Evolutionary conservation across 2,888 invertebrate genomes (phyloP).

Genomic region (Athetis lepigone): DNA sequence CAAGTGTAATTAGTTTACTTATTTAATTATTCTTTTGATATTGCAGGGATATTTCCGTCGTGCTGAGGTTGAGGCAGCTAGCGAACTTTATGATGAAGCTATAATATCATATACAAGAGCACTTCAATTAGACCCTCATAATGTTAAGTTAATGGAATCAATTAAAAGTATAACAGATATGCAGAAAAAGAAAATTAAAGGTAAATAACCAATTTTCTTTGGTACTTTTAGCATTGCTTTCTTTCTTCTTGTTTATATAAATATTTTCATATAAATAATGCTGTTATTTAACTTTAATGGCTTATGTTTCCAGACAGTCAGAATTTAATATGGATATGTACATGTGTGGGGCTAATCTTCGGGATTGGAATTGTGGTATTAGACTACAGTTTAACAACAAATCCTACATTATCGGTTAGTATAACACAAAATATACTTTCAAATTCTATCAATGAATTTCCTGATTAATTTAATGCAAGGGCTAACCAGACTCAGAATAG

Average conservation of each 20-base stretch:
- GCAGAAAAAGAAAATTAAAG: conserved; percentile 91
- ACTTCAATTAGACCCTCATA: conserved; percentile 92
- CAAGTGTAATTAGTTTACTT: not conserved
- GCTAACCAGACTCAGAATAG: too few species aligned
- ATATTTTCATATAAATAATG: too few species aligned
- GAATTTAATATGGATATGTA: conserved; percentile 94
- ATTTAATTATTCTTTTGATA: conserved; percentile 8
- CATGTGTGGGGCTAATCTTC: conserved; percentile 93
- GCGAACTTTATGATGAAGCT: conserved; percentile 92
- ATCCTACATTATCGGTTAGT: conserved; percentile 92
- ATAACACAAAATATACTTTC: conserved; percentile 18
- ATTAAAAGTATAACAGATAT: conserved; percentile 91
- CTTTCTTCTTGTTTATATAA: not conserved
- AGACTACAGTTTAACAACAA: conserved; percentile 92
- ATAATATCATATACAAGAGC: conserved; percentile 93
- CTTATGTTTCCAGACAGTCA: conserved; percentile 91
- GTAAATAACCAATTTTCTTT: conserved; percentile 75
- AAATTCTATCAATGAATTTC: too few species aligned
- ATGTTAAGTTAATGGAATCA: conserved; percentile 91
- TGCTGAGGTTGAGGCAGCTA: conserved; percentile 93
- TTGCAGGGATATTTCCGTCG: conserved; percentile 93
- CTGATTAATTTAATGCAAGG: too few species aligned
- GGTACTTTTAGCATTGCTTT: not conserved
- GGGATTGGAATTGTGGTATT: conserved; percentile 93
- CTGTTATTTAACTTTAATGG: not conserved